Evolutionary conservation across 2,113 vertebrate genomes (phyloP), one percentile per base, ranked within the genome.

Genomic region (Nothobranchius kuhntae): DNA sequence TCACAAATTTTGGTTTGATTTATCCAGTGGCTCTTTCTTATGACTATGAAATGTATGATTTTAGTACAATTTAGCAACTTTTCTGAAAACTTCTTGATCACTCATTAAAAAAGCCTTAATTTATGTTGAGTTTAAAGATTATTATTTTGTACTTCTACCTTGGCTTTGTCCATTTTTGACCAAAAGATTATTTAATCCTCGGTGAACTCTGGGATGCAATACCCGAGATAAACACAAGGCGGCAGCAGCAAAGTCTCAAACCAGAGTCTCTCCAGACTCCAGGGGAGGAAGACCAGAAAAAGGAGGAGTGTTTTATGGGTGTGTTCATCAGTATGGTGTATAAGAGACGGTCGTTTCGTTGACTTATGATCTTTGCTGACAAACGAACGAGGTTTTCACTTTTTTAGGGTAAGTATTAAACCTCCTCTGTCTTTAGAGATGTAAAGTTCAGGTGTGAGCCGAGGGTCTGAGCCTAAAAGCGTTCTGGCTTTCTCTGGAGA

Each of bases 231-330:
- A 77, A 45, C 87, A 78, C 15, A 13, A 82, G 87, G 21, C 60
- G 68, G 78, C 78, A 77, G 82, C 67, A 75, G 4, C 38, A 13
- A 51, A 10, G 2, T n/a, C n/a, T 24, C 5, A 0, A 59, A 9
- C 35, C 44, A 9, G 15, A 26, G 38, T 1, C 38, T 40, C 3
- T 62, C 26, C 10, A 17, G 3, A 67, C 13, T 9, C 21, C 13
- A 59, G 65, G 77, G 53, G 66, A 80, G 69, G 76, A 64, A 68
- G 61, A 26, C 50, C 59, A 14, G 55, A 46, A 56, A 7, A 62
- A 35, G 17, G 58, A 54, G 48, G 55, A 45, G 67, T 61, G 66
- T 10, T 60, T 57, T 10, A 17, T 45, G 69, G 60, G 61, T 35
- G 74, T 71, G 68, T 56, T 61, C 0, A 2, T 17, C 17, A 12